phyloP scores from a whole-genome alignment of 2,888 invertebrate genomes.

The Drosophila formosana region DNA sequence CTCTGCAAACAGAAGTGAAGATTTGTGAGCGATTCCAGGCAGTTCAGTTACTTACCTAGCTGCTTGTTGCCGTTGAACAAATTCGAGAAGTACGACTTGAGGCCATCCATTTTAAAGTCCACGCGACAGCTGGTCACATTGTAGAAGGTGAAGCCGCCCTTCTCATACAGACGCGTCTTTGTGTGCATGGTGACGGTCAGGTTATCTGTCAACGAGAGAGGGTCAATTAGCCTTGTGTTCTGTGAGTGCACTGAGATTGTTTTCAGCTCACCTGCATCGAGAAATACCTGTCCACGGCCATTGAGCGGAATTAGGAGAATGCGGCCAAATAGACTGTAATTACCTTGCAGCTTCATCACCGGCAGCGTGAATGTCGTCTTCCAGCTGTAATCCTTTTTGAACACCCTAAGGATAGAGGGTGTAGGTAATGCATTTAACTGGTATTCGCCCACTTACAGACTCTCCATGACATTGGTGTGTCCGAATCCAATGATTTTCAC shows the following conservation, averaged over 20 bases:
- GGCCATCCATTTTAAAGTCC: constrained; percentile 89
- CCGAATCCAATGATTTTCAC: constrained; percentile 90
- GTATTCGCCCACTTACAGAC: constrained; percentile 86
- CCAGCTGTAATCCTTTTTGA: constrained; percentile 89
- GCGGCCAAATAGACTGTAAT: constrained; percentile 89
- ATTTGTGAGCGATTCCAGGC: not conserved
- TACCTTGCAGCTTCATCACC: constrained; percentile 89
- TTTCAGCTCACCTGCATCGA: constrained; percentile 88
- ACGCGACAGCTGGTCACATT: constrained; percentile 89
- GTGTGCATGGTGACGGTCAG: constrained; percentile 89
- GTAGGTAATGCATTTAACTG: not conserved
- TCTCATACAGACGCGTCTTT: constrained; percentile 88
- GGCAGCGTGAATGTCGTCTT: constrained; percentile 89
- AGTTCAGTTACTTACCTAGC: constrained; percentile 86
- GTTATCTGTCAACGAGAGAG: constrained; percentile 85
- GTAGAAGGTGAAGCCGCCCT: constrained; percentile 89
- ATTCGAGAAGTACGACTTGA: constrained; percentile 89
- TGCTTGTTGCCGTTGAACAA: constrained; percentile 90
- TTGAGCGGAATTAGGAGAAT: constrained; percentile 90
- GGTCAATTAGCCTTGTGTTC: not conserved
- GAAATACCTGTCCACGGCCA: constrained; percentile 89
- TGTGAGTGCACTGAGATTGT: too few species aligned
- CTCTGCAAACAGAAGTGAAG: constrained; percentile 86
- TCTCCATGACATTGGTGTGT: constrained; percentile 88
- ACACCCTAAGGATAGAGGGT: constrained; percentile 86